phyloP scores from a whole-genome alignment of 2,797 vertebrate species.

The Glossophaga mutica region DNA sequence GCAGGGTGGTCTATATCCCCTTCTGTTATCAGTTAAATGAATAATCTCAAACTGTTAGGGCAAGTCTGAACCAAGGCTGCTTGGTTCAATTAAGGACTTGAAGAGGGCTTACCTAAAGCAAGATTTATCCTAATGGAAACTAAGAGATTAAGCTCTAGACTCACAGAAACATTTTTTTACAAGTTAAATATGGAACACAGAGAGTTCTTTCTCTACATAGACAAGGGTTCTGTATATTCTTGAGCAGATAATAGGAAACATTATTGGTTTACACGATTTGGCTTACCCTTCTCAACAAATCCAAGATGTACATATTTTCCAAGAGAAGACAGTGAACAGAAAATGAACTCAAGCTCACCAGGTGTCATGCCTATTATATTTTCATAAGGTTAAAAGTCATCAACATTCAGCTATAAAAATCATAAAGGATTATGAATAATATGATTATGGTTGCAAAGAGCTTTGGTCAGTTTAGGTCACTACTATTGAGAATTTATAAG shows the following conservation, averaged over 20 bases:
- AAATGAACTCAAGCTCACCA: neutral
- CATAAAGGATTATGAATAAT: neutral
- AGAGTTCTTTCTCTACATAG: neutral
- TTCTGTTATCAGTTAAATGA: conserved; percentile 21
- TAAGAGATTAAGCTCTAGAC: neutral
- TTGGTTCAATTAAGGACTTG: neutral
- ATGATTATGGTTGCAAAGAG: neutral
- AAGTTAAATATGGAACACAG: neutral
- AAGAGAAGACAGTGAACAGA: neutral
- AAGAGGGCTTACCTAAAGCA: neutral
- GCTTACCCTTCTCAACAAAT: neutral
- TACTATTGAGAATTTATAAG: neutral
- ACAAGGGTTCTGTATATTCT: neutral
- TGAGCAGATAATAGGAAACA: neutral
- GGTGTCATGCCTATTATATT: neutral
- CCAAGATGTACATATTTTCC: neutral
- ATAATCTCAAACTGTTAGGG: neutral
- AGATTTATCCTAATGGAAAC: neutral
- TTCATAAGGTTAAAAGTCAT: neutral
- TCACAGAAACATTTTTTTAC: neutral
- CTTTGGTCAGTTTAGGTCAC: neutral
- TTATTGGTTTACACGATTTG: neutral
- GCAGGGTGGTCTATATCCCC: neutral
- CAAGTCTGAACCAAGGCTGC: neutral
- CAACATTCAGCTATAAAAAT: neutral